Conservation (phyloP, 2,113 vertebrate genomes). For the Copsychus sechellarum region DNA sequence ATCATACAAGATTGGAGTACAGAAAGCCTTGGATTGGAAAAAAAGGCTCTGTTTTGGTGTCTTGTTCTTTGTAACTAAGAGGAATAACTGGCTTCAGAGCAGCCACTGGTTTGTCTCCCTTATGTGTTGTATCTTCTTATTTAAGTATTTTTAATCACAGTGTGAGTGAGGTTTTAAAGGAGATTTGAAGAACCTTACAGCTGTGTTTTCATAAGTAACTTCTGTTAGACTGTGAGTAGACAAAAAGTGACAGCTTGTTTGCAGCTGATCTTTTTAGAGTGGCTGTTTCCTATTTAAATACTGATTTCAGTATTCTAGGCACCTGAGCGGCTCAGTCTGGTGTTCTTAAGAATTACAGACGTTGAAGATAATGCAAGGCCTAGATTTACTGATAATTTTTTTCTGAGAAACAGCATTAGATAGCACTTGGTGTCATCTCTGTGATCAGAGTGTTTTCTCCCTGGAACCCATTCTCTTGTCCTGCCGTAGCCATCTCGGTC, state of each 20-base stretch:
- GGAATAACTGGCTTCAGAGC: not conserved
- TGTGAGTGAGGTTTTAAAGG: not conserved
- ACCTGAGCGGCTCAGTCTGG: accelerated
- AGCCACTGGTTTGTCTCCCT: not conserved
- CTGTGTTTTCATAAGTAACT: not conserved
- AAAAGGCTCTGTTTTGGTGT: not conserved
- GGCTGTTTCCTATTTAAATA: not conserved
- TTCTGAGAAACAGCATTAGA: not conserved
- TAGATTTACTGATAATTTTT: not conserved
- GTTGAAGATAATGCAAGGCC: not conserved
- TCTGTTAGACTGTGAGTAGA: not conserved
- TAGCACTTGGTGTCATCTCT: not conserved
- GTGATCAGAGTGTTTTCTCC: not conserved
- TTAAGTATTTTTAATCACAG: not conserved
- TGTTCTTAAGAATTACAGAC: not conserved
- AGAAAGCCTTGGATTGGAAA: not conserved
- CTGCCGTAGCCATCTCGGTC: slow-evolving; percentile 78
- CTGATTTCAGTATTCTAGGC: not conserved
- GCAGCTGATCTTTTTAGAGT: not conserved
- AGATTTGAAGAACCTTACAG: not conserved
- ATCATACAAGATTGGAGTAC: not conserved
- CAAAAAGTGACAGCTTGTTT: not conserved
- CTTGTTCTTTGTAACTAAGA: not conserved
- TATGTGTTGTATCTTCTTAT: not conserved
- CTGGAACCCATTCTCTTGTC: not conserved